phyloP scores from a whole-genome alignment of 1,140 invertebrate species.

The Aphaenogaster floridana region DNA sequence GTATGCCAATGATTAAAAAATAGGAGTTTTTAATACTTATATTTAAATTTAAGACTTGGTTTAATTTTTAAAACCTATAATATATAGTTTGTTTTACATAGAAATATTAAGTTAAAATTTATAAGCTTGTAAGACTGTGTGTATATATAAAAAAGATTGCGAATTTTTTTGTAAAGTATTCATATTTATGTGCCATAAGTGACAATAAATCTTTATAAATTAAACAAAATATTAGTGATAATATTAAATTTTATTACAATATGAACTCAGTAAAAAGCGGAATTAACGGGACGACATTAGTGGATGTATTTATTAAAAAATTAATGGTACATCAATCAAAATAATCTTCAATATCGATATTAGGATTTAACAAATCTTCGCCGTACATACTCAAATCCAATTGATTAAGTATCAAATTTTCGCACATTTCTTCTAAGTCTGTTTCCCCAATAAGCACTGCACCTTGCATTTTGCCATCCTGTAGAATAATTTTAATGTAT shows the following conservation, averaged over 20 bases:
- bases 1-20: neutral
- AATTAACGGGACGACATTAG: neutral
- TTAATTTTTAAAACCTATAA: neutral
- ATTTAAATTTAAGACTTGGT: slow-evolving; percentile 39
- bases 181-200: slow-evolving; percentile 27
- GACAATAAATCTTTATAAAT: slow-evolving; percentile 43
- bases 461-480: slow-evolving; percentile 95
- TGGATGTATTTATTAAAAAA: slow-evolving; percentile 3
- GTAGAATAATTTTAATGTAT: slow-evolving; percentile 96
- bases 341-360: slow-evolving; percentile 99
- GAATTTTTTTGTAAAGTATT: slow-evolving; percentile 32
- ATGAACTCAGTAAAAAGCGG: neutral
- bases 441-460: slow-evolving; percentile 98
- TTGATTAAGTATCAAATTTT: slow-evolving; percentile 98
- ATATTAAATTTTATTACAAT: neutral
- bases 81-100: neutral
- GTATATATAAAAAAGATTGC: slow-evolving; percentile 5
- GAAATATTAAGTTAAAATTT: neutral
- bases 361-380: slow-evolving; percentile 97
- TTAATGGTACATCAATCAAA: slow-evolving; percentile 93
- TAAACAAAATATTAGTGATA: neutral
- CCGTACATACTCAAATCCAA: slow-evolving; percentile 95
- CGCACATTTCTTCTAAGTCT: slow-evolving; percentile 98
- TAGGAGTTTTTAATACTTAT: slow-evolving; percentile 7
- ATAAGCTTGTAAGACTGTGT: neutral